Base-by-base conservation (phyloP, 1,140 invertebrate species). In the Drosophila simulans region DNA sequence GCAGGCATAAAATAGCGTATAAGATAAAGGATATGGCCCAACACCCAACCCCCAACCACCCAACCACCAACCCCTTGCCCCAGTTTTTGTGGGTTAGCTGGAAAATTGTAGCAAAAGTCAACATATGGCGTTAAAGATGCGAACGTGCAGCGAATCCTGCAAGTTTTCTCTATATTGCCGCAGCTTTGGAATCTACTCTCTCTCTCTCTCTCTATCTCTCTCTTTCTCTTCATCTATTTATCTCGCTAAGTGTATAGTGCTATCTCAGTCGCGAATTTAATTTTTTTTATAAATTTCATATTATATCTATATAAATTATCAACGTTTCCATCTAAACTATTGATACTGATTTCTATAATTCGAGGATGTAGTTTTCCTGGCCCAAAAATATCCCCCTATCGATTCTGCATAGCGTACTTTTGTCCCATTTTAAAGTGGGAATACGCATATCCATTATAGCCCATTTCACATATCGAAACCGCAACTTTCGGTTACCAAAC, bases 101-200 rank as follows among this genome's bases (percentile, higher is more conserved):
- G 66, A 78, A 73, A 82, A 62, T 55, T 79, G 82, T 72, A 54
- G 62, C 72, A 77, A 81, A 84, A 91, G 89, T 78, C 82, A 91
- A 91, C 88, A 91, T 88, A 88, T 91, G 88, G 88, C 88, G 88
- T 91, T 91, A 91, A 91, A 90, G 88, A 91, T 88, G 88, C 59
- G 80, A 91, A 91, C 88, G 88, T 91, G 88, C 80, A 64, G 52
- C 72, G 88, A 91, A 91, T 90, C 58, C 77, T 88, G 77, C 63
- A 88, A 81, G 63, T 77, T 74, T 74, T 7, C 42, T 57, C 31
- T 51, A 31, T 13, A 34, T 34, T 7, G 46, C 46, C 46, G 25
- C 22, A 12, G 45, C 42, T 25, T 7, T 8, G 13, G 39, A 46
- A 37, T 37, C n/a, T 3, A 4, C 52, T 60, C 25, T 54, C 43